phyloP scores from a whole-genome alignment of 2,797 vertebrate genomes.

The Chaetodon trifasciatus region DNA sequence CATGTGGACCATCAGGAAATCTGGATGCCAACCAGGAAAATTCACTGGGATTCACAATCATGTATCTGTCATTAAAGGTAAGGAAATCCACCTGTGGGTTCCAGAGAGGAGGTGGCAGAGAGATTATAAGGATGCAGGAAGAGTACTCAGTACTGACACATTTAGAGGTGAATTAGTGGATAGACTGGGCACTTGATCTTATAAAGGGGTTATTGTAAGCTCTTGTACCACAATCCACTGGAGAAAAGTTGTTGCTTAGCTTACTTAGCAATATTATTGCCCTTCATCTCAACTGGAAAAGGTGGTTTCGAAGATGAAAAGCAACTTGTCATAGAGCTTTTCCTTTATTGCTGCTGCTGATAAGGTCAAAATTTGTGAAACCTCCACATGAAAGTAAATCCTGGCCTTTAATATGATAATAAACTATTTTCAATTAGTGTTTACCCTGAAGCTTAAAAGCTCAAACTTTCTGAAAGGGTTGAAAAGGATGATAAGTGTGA shows the following conservation, averaged over 20 bases:
- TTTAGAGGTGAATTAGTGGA: constrained; percentile 3
- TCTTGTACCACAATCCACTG: not conserved
- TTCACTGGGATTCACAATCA: constrained; percentile 46
- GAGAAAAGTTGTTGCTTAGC: constrained; percentile 26
- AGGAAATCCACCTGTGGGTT: constrained; percentile 30
- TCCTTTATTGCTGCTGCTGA: constrained; percentile 63
- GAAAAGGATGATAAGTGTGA: constrained; percentile 47
- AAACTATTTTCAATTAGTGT: constrained; percentile 71
- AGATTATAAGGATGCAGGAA: not conserved
- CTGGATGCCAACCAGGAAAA: constrained; percentile 55
- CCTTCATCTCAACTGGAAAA: constrained; percentile 54
- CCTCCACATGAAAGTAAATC: constrained; percentile 64
- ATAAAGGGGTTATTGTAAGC: not conserved
- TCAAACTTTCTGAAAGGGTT: constrained; percentile 44
- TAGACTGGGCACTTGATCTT: not conserved
- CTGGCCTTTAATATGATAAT: constrained; percentile 73
- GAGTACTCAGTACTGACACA: not conserved
- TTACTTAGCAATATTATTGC: constrained; percentile 27
- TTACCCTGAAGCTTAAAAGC: constrained; percentile 65
- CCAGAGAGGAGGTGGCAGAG: constrained; percentile 8
- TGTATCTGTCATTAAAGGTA: constrained; percentile 51
- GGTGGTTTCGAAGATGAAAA: constrained; percentile 57
- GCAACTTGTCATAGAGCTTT: constrained; percentile 52
- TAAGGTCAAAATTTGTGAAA: constrained; percentile 67
- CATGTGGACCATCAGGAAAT: constrained; percentile 61